These are phyloP conservation scores for Thymelicus sylvestris DNA, from an alignment of 2,888 invertebrate genomes.

Conservation along the genomic window DNA sequence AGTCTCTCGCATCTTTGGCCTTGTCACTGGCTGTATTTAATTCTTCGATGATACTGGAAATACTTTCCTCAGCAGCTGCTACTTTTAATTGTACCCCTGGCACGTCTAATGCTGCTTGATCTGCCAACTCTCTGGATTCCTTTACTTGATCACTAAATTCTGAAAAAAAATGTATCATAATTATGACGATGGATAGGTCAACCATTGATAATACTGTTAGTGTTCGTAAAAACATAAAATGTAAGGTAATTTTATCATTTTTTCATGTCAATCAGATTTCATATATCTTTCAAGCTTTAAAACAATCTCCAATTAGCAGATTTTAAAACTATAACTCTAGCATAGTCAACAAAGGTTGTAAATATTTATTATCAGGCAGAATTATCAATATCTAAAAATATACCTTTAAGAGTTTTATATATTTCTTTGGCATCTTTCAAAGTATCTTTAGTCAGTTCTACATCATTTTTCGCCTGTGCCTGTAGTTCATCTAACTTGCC, in stretches of 20 bases:
- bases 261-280: no score
- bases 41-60: slow-evolving; percentile 88
- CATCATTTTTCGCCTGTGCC: slow-evolving; percentile 92
- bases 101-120: slow-evolving; percentile 90
- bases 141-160: slow-evolving; percentile 96
- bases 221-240: no score
- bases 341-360: no score
- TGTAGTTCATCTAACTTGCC: slow-evolving; percentile 91
- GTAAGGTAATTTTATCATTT: no score
- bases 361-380: no score
- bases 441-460: slow-evolving; percentile 91
- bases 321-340: no score
- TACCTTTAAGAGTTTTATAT: slow-evolving; percentile 89
- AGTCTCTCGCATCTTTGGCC: slow-evolving; percentile 89
- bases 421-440: slow-evolving; percentile 86
- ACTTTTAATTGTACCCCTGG: slow-evolving; percentile 89
- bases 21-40: slow-evolving; percentile 91
- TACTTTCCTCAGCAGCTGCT: slow-evolving; percentile 86
- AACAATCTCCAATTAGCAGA: no score
- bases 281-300: no score
- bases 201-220: no score
- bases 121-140: slow-evolving; percentile 92
- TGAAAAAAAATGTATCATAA: slow-evolving; percentile 55
- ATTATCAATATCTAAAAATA: neutral
- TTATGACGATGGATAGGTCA: no score